Evolutionary conservation across 2,888 invertebrate genomes (phyloP).

Genomic region (Eilema sororculum): DNA sequence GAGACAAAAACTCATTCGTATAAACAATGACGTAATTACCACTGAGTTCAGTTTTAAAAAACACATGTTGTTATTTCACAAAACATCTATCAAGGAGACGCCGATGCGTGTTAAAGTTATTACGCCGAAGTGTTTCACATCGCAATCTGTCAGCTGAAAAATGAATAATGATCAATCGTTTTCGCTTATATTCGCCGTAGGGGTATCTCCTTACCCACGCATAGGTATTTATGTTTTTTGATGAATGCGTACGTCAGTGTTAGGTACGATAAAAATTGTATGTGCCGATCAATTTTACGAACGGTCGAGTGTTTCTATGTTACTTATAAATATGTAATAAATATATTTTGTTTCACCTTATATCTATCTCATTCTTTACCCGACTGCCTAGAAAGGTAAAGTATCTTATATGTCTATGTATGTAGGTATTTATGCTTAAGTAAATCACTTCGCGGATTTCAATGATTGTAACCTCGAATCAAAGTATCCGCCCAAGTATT

Average conservation of each 20-base stretch:
- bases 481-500: too few relatives aligned
- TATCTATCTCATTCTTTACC: not conserved
- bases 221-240: conserved; percentile 62
- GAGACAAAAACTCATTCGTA: conserved; percentile 49
- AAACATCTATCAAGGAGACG: conserved; percentile 70
- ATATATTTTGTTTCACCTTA: conserved; percentile 45
- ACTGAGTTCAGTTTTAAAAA: conserved; percentile 52
- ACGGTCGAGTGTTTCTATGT: conserved; percentile 45
- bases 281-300: conserved; percentile 52
- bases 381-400: too few relatives aligned
- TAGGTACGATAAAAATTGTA: conserved; percentile 53
- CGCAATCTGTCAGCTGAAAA: conserved; percentile 77
- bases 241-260: conserved; percentile 50
- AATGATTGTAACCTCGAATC: too few relatives aligned
- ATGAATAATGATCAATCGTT: conserved; percentile 80
- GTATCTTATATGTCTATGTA: too few relatives aligned
- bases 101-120: conserved; percentile 74
- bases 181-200: conserved; percentile 71
- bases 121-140: conserved; percentile 77
- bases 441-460: too few relatives aligned
- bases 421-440: too few relatives aligned
- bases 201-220: conserved; percentile 65
- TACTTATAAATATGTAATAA: conserved; percentile 40
- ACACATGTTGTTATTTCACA: conserved; percentile 70
- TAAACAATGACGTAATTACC: conserved; percentile 64